phyloP scores from a whole-genome alignment of 1,140 invertebrate genomes.

The Drosophila ercepeae region DNA sequence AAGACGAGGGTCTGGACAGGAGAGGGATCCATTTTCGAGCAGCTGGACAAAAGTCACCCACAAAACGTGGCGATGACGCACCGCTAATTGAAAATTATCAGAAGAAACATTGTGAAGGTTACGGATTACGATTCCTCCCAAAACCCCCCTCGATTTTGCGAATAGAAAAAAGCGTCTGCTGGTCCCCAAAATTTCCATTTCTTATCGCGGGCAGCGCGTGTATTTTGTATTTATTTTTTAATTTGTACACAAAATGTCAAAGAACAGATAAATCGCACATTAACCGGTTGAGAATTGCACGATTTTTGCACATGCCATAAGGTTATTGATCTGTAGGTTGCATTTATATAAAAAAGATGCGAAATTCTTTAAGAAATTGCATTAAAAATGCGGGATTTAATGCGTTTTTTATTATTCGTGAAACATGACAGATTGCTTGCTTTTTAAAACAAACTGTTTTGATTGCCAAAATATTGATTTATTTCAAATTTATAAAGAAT shows the following conservation, averaged over 20 bases:
- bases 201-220: slow-evolving; percentile 55
- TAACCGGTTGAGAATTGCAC: slow-evolving; percentile 61
- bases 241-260: slow-evolving; percentile 65
- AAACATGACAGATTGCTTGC: background rate
- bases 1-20: slow-evolving; percentile 12
- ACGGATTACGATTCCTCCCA: slow-evolving; percentile 5
- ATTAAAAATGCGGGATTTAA: background rate
- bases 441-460: background rate
- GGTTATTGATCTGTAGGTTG: slow-evolving; percentile 22
- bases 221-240: slow-evolving; percentile 25
- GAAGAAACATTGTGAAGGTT: slow-evolving; percentile 8
- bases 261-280: slow-evolving; percentile 71
- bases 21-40: slow-evolving; percentile 1
- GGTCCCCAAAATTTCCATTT: slow-evolving; percentile 54
- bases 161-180: slow-evolving; percentile 11
- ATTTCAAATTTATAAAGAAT: no score
- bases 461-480: background rate
- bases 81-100: slow-evolving; percentile 23
- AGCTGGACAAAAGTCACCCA: slow-evolving; percentile 38
- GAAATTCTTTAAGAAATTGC: background rate
- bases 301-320: slow-evolving; percentile 27
- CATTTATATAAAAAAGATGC: background rate
- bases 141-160: no score
- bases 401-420: no score
- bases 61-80: slow-evolving; percentile 43